These are phyloP conservation scores for Gila robusta DNA, from an alignment of 2,797 vertebrate species.

Conservation along the genomic window DNA sequence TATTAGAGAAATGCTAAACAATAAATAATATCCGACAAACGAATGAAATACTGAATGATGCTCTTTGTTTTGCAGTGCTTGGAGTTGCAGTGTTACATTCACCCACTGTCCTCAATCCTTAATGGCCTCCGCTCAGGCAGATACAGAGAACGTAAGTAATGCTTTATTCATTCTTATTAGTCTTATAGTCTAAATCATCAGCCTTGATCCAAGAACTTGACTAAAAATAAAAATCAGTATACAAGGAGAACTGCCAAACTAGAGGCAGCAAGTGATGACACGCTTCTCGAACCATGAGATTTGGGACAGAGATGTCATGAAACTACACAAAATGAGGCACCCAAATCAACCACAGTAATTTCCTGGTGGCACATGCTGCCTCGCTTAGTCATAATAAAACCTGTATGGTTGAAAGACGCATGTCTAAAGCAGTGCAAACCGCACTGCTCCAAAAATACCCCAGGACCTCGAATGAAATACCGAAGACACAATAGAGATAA, in stretches of 20 bases:
- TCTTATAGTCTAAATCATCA: constrained; percentile 23
- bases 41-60: constrained; percentile 42
- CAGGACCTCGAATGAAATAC: constrained; percentile 2
- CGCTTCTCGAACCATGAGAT: constrained; percentile 59
- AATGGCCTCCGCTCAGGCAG: constrained; percentile 82
- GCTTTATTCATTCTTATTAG: constrained; percentile 15
- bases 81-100: constrained; percentile 84
- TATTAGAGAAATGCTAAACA: neutral
- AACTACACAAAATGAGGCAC: constrained; percentile 52
- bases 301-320: constrained; percentile 59
- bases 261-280: constrained; percentile 46
- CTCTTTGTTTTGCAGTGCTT: constrained; percentile 73
- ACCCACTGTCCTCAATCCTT: constrained; percentile 82
- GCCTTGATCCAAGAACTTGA: neutral
- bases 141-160: constrained; percentile 83
- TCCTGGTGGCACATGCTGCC: constrained; percentile 49
- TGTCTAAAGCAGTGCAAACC: constrained; percentile 4
- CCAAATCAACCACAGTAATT: constrained; percentile 67
- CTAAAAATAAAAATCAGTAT: neutral
- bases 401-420: constrained; percentile 33
- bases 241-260: constrained; percentile 41
- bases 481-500: constrained; percentile 19
- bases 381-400: constrained; percentile 48
- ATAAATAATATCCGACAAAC: constrained; percentile 3
- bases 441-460: constrained; percentile 33